Evolutionary conservation across 92 coral and sea anemone species (phyloP), one percentile per base, ranked within the genome.

Genomic region (Palythoa grandiflora): DNA sequence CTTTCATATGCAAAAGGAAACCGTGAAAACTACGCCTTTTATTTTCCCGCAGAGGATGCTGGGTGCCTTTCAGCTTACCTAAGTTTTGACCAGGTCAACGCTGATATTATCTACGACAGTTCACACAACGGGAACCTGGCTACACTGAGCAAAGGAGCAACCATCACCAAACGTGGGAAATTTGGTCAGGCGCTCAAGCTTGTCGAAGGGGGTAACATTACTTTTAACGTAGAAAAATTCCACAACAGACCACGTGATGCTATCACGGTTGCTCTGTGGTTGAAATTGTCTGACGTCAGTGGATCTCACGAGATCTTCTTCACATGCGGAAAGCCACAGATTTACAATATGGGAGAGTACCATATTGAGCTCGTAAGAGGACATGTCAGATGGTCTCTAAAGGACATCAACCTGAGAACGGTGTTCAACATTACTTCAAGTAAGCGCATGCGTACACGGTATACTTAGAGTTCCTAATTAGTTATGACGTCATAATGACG

Each of bases 51-150:
- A 96, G 99, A 93, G 61, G 99, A 96, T 88, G 99, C 99, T 8
- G 99, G 99, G 14, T 96, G 99, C 50, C 75, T 96, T 9, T 95
- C 98, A 4, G 94, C 96, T 10, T 96, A 96, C 81, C 96, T 92
- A 54, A 96, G 97, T 78, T 96, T 96, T 77, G 99, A 96, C 13
- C 93, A 91, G 83, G 92, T 89, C 73, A 88, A 78, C 40, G 92
- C 89, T 28, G 91, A 87, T 9, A 80, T 83, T 5, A 93, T 95
- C 59, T 96, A 92, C 89, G 99, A 96, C 77, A 94, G 86, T 4
- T 95, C 99, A 0, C 93, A 96, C 84, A 96, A 96, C 78, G 98
- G 94, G 1, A 96, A 96, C 91, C 88, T 91, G 10, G 99, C 92
- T 19, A 95, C 88, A 17, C 73, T 95, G 90, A 85, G 66, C 65